phyloP scores from a whole-genome alignment of 2,113 vertebrate genomes.

The Drymodes brunneopygia region DNA sequence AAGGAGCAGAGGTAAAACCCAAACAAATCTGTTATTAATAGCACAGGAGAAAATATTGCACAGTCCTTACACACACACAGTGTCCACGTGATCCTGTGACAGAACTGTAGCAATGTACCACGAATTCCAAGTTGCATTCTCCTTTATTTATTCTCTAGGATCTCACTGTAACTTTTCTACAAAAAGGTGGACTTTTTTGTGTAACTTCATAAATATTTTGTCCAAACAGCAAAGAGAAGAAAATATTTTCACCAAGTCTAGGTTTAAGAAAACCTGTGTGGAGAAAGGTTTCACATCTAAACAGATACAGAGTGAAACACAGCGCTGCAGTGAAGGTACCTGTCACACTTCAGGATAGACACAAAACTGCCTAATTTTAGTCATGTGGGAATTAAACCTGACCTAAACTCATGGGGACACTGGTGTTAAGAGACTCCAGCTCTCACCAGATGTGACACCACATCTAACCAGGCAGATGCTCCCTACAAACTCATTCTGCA shows the following conservation, averaged over 20 bases:
- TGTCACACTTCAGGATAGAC: neutral
- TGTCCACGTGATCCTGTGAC: neutral
- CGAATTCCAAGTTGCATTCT: neutral
- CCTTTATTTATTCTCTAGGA: neutral
- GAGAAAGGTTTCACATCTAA: neutral
- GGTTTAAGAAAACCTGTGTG: neutral
- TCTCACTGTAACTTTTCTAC: neutral
- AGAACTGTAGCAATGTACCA: neutral
- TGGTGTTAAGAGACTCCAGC: neutral
- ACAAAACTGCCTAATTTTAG: neutral
- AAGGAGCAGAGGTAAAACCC: slow-evolving; percentile 17
- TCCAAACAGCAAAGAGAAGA: neutral
- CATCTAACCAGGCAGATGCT: neutral
- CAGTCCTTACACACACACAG: neutral
- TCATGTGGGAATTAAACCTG: neutral
- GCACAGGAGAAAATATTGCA: neutral
- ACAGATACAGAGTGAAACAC: neutral
- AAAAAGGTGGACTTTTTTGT: neutral
- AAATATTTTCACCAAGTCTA: neutral
- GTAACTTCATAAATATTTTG: neutral
- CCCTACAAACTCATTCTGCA: neutral
- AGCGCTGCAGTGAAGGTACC: neutral
- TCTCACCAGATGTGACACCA: neutral
- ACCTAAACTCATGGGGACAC: neutral
- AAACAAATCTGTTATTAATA: neutral